phyloP scores from a whole-genome alignment of 2,797 vertebrate genomes.

The Meda fulgida region DNA sequence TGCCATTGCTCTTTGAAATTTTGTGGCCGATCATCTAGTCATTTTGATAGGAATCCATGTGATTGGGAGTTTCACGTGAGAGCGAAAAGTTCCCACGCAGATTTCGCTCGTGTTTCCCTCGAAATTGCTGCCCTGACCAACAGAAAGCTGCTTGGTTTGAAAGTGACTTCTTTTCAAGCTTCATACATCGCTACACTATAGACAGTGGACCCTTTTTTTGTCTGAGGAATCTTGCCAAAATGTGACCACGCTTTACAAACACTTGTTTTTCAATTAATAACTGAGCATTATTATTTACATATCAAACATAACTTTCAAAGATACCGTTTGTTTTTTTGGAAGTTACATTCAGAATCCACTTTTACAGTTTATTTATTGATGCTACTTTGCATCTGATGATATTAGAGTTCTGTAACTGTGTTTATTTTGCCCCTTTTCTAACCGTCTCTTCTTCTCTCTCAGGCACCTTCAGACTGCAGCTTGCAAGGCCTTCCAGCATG shows the following conservation, averaged over 20 bases:
- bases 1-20: neutral
- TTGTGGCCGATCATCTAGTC: neutral
- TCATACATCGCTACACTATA: neutral
- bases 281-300: neutral
- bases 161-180: neutral
- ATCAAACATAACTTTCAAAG: neutral
- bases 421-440: slow-evolving; percentile 26
- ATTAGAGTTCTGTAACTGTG: neutral
- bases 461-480: slow-evolving; percentile 91
- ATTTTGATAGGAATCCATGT: neutral
- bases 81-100: neutral
- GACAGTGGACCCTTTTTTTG: neutral
- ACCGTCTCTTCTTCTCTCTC: slow-evolving; percentile 35
- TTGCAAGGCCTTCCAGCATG: slow-evolving; percentile 93
- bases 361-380: neutral
- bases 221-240: neutral
- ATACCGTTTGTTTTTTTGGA: neutral
- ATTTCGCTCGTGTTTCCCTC: too few relatives aligned
- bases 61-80: neutral
- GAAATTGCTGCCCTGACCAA: neutral
- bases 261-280: neutral
- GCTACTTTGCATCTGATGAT: neutral
- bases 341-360: neutral
- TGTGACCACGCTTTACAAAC: neutral
- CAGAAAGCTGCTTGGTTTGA: neutral